Evolutionary conservation across 2,113 vertebrate species (phyloP).

Genomic region (Charadrius vociferus): DNA sequence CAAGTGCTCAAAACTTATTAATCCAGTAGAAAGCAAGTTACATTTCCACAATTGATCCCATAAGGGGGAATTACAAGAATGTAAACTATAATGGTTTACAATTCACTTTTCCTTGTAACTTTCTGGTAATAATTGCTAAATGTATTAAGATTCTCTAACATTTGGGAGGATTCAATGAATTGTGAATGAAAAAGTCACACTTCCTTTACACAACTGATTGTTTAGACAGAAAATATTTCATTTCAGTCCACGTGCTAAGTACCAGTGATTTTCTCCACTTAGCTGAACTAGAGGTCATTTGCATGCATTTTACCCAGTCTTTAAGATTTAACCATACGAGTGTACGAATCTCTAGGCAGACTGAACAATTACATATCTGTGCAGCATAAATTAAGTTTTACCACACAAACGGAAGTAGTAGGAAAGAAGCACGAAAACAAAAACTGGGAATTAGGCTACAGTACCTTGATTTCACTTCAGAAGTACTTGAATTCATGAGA

Average conservation of each 20-base stretch:
- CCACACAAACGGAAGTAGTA: neutral
- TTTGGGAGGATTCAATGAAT: neutral
- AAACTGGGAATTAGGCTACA: neutral
- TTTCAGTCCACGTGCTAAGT: neutral
- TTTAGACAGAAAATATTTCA: neutral
- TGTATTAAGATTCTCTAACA: neutral
- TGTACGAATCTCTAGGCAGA: neutral
- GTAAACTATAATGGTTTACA: neutral
- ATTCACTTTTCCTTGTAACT: neutral
- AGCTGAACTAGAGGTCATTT: neutral
- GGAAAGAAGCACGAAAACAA: neutral
- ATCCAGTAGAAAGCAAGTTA: neutral
- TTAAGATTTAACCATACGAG: neutral
- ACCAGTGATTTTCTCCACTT: neutral
- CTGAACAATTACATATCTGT: neutral
- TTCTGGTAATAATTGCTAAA: neutral
- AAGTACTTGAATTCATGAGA: slow-evolving; percentile 86
- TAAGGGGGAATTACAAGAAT: neutral
- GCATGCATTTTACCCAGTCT: neutral
- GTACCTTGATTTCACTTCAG: slow-evolving; percentile 84
- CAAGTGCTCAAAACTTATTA: neutral
- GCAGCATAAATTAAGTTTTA: neutral
- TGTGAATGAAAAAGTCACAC: neutral
- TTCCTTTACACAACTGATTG: neutral
- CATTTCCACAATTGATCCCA: neutral